Evolutionary conservation across 2,797 vertebrate genomes (phyloP).

Genomic region (Molossus alvarezi): DNA sequence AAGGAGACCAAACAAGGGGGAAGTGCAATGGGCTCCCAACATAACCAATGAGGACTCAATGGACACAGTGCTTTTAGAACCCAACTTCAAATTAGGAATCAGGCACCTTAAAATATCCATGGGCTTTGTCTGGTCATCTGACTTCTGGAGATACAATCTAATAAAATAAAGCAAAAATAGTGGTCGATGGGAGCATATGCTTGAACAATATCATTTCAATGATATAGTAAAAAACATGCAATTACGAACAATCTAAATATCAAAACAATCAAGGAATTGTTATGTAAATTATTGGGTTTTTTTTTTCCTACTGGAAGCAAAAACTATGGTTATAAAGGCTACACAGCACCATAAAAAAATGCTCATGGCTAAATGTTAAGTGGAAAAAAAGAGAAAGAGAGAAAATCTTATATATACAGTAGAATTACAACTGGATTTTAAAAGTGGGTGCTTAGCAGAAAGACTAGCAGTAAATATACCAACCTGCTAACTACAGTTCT

Average conservation of each 20-base stretch:
- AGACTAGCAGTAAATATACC: conserved; percentile 14
- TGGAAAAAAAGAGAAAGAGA: not conserved
- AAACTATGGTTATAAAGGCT: conserved; percentile 21
- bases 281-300: not conserved
- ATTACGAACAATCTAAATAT: conserved; percentile 47
- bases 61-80: not conserved
- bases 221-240: not conserved
- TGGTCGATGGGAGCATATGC: not conserved
- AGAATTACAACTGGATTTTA: conserved; percentile 32
- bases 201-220: conserved; percentile 37
- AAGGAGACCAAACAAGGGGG: not conserved
- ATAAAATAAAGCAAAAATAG: conserved; percentile 54
- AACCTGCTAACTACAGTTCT: conserved; percentile 21
- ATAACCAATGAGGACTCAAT: not conserved
- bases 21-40: not conserved
- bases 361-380: conserved; percentile 1
- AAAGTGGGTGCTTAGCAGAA: conserved; percentile 17
- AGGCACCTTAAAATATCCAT: not conserved
- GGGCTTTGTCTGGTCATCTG: not conserved
- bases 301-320: conserved; percentile 9
- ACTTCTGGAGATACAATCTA: conserved; percentile 61
- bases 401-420: not conserved
- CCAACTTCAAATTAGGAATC: conserved; percentile 7
- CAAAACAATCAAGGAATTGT: conserved; percentile 15
- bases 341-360: conserved; percentile 14